Evolutionary conservation across 2,113 vertebrate species (phyloP).

Genomic region (Neolamprologus variostigma): DNA sequence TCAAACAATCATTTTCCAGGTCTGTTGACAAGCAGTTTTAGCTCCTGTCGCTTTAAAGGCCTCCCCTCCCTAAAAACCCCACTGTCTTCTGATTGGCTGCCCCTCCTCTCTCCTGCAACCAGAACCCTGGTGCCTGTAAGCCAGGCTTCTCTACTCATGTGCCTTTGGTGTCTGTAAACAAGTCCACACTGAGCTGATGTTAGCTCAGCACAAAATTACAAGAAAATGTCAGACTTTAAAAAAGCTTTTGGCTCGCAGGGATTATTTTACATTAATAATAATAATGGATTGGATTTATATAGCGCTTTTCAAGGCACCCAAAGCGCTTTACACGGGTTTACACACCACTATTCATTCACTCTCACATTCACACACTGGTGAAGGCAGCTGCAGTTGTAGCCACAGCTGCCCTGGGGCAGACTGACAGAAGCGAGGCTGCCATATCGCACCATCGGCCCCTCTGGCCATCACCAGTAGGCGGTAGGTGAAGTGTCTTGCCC

Average conservation of each 20-base stretch:
- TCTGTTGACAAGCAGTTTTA: accelerated
- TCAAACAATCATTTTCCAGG: accelerated
- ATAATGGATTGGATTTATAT: too few species aligned
- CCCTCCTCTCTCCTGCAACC: neutral
- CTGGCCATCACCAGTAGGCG: too few species aligned
- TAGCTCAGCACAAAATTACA: neutral
- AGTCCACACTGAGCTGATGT: neutral
- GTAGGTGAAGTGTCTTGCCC: too few species aligned
- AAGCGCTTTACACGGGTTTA: too few species aligned
- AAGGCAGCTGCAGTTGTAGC: too few species aligned
- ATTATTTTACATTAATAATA: neutral
- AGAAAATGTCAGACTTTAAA: neutral
- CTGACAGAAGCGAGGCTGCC: too few species aligned
- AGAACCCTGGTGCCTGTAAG: neutral
- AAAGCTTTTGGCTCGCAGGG: neutral
- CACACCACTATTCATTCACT: too few species aligned
- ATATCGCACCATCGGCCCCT: accelerated
- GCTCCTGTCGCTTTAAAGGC: neutral
- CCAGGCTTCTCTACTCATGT: neutral
- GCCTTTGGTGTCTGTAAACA: accelerated
- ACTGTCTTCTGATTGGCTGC: neutral
- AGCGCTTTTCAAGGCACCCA: too few species aligned
- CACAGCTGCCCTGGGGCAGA: too few species aligned
- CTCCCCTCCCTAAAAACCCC: neutral
- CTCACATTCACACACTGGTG: too few species aligned